Evolutionary conservation across 2,888 invertebrate genomes (phyloP), one percentile per base, ranked within the genome.

Genomic region (Melipona bicolor): DNA sequence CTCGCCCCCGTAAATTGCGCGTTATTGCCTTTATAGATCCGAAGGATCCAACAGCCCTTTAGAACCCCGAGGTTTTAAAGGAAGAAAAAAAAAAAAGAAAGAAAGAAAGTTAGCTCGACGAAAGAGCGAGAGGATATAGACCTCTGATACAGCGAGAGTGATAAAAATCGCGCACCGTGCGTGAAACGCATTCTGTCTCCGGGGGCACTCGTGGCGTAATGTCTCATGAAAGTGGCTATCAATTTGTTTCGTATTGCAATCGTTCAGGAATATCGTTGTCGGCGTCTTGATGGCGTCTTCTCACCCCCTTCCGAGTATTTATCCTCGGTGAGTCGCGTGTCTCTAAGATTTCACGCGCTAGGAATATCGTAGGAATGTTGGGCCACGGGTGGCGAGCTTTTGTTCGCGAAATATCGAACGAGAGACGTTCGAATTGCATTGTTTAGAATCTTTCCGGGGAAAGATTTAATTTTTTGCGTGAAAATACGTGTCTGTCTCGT

Each of bases 1-100:
- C 87, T 36, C 89, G 87, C 85, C 81, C 88, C 83, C 89, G 89
- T 91, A 92, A 92, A 91, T 92, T 90, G 88, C 80, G 83, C 86
- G 87, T 90, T 92, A 92, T 91, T 90, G 90, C 90, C 84, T 89
- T 90, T 87, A 89, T 84, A 84, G 84, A 62, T 81, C 83, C 74
- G 24, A 56, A 71, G 68, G 71, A 82, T 79, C 76, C 82, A 83
- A 79, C 71, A 68, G 67, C 68, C 77, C 67, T 65, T 77, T 61
- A 43, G 21, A 61, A 19, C 24, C 4, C 19, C 11, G 13, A 17
- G 50, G 17, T 13, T 4, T 21, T n/a, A 54, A 36, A 49, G 52
- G 24, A 62, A 52, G 27, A 4, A 11, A 11, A 1, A 6, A 21
- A 21, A 11, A 11, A 49, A 50, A 19, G 9, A 24, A 6, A 21